Base-by-base conservation (phyloP, 1,140 invertebrate genomes). In the Zophobas atratus region DNA sequence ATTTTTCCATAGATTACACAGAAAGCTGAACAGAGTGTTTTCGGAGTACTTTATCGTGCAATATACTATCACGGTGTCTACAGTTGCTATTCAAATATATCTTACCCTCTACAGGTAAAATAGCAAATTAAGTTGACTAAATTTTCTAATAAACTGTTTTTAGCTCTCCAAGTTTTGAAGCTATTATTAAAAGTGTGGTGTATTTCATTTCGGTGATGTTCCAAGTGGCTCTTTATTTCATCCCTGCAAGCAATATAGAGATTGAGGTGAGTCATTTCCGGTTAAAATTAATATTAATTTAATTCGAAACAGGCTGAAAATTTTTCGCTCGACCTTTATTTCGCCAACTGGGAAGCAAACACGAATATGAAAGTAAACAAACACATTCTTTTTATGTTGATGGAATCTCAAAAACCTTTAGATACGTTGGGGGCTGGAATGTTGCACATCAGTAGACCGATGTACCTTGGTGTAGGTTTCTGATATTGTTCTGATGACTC, bases 321-420 rank as follows among this genome's bases (percentile, higher is more conserved):
- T n/a, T 63, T 41, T 41, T 67, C 60, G 43, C n/a, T 4, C 32
- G 39, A 20, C n/a, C 41, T 67, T 43, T 67, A 67, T 43, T 43
- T 33, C 6, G 0, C 33, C 41, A 67, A 67, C 32, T 67, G 60
- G 60, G 38, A 67, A n/a, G 60, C n/a, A 0, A 2, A 67, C 8
- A 41, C 2, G 3, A 48, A 67, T 33, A 41, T 33, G 1, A 41
- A 67, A 43, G 43, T 43, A 32, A 32, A 39, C 4, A 43, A 67
- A 33, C 60, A 67, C 35, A 41, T 67, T 67, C 60, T 67, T 32
- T 67, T 67, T 20, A 67, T 67, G 60, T 32, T 67, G 2, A 2
- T 67, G 20, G 43, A 67, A 43, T 67, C 60, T 5, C 60, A 67
- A 43, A 5, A 67, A 67, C 6, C 38, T 33, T 43, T 67, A 6